Evolutionary conservation across 2,888 invertebrate species (phyloP).

Genomic region (Glyphotaelius pellucidus): DNA sequence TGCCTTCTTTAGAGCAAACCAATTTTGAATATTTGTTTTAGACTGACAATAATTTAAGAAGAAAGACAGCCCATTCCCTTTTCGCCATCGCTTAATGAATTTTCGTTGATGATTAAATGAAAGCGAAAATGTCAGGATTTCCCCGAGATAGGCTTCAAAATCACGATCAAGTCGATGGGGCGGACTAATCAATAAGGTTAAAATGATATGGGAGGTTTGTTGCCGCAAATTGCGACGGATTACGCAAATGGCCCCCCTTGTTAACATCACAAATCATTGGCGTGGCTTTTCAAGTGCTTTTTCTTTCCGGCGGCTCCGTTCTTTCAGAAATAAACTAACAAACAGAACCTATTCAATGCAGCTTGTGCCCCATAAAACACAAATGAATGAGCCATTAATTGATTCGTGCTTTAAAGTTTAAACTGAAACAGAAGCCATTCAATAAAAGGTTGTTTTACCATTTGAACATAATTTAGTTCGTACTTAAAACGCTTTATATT

Average conservation of each 20-base stretch:
- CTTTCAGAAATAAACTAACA: neutral
- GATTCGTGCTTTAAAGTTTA: constrained; percentile 2
- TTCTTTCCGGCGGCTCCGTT: neutral
- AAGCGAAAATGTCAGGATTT: neutral
- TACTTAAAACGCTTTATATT: neutral
- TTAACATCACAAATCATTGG: constrained; percentile 2
- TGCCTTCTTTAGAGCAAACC: too few species aligned
- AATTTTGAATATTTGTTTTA: too few species aligned
- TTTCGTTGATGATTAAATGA: neutral
- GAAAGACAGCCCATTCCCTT: neutral
- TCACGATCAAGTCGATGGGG: neutral
- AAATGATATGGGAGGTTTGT: neutral
- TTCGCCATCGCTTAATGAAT: neutral
- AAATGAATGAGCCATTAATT: constrained; percentile 2
- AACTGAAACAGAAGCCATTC: neutral
- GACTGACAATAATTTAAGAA: too few species aligned
- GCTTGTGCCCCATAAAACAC: neutral
- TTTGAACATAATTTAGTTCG: neutral
- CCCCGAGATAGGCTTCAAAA: neutral
- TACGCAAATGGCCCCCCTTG: neutral
- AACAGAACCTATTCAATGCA: neutral
- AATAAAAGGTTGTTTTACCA: neutral
- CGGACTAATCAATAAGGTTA: neutral
- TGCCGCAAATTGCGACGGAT: neutral
- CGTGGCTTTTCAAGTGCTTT: neutral